phyloP scores from a whole-genome alignment of 1,140 invertebrate genomes.

The Chymomyza costata region DNA sequence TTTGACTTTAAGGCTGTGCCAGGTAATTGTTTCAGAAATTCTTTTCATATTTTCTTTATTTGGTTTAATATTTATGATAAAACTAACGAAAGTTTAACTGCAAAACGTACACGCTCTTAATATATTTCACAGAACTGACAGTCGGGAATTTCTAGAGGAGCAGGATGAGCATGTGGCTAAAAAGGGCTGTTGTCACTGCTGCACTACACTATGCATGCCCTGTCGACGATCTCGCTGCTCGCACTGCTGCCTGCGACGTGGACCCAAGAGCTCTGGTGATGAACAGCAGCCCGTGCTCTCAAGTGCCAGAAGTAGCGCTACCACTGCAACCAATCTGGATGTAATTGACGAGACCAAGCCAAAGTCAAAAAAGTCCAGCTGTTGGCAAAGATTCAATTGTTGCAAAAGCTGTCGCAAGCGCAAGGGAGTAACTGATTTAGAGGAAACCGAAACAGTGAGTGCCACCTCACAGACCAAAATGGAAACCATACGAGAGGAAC shows the following conservation, averaged over 20 bases:
- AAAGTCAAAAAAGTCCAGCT: conserved; percentile 48
- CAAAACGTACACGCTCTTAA: no score
- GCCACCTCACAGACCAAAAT: conserved; percentile 18
- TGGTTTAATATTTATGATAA: no score
- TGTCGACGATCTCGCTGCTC: conserved; percentile 66
- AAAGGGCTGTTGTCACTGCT: conserved; percentile 58
- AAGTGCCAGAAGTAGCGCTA: conserved; percentile 60
- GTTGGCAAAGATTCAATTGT: conserved; percentile 60
- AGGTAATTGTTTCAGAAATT: not conserved
- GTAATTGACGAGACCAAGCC: conserved; percentile 56
- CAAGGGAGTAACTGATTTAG: not conserved
- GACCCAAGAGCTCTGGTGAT: conserved; percentile 30
- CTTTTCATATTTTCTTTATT: no score
- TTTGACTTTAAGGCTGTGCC: not conserved
- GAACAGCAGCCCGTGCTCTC: conserved; percentile 56
- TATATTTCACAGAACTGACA: conserved; percentile 49
- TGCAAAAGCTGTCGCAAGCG: conserved; percentile 53
- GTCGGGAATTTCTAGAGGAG: conserved; percentile 64
- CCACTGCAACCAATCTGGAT: conserved; percentile 55
- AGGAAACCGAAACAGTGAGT: conserved; percentile 7
- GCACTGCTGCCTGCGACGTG: conserved; percentile 49
- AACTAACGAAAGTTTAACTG: no score
- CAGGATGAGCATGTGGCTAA: conserved; percentile 44
- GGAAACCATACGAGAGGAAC: conserved; percentile 35
- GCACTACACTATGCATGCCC: conserved; percentile 62